Evolutionary conservation across 2,797 vertebrate species (phyloP).

Genomic region (Cephalopachus bancanus): DNA sequence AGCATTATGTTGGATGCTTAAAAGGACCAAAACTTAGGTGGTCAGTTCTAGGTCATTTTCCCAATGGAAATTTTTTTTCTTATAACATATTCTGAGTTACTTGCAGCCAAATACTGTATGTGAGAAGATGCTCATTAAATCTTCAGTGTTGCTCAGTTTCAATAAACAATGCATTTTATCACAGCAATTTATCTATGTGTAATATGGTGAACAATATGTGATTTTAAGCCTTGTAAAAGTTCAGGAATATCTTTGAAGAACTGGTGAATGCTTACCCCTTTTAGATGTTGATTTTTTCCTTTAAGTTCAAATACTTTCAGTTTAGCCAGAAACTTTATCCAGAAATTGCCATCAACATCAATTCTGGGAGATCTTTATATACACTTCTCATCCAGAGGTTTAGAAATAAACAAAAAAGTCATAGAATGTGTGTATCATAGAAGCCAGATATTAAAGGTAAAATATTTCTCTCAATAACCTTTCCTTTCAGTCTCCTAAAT

Average conservation of each 20-base stretch:
- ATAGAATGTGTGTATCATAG: not conserved
- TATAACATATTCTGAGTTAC: not conserved
- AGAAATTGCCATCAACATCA: not conserved
- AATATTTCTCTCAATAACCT: not conserved
- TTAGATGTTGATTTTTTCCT: not conserved
- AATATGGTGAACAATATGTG: not conserved
- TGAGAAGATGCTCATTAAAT: not conserved
- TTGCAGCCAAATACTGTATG: not conserved
- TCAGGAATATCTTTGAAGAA: conserved; percentile 14
- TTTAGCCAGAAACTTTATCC: not conserved
- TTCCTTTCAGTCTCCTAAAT: not conserved
- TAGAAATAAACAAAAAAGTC: not conserved
- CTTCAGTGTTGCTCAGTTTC: not conserved
- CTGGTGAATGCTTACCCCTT: not conserved
- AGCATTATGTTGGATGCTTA: not conserved
- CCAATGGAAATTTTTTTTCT: not conserved
- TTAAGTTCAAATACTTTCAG: not conserved
- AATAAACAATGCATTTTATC: not conserved
- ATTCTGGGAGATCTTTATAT: not conserved
- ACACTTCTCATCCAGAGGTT: not conserved
- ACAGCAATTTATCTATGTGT: not conserved
- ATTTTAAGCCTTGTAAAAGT: conserved; percentile 3
- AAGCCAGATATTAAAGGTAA: not conserved
- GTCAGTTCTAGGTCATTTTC: not conserved
- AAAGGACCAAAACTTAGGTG: not conserved